phyloP scores from a whole-genome alignment of 2,888 invertebrate species.

The Cryptocephalus primarius region DNA sequence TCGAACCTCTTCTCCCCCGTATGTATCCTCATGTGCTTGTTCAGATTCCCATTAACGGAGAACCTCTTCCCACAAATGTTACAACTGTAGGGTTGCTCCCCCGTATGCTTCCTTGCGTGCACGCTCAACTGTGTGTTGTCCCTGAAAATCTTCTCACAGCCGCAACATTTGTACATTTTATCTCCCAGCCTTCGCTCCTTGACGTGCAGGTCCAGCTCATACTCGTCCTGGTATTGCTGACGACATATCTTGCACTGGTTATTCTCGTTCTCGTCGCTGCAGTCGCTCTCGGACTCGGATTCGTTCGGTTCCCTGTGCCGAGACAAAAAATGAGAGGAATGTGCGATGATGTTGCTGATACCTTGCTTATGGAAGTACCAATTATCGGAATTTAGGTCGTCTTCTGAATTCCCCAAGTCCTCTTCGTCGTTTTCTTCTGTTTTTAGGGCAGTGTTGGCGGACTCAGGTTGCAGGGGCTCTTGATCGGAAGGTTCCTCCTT shows the following conservation, averaged over 20 bases:
- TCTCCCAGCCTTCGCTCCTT: conserved; percentile 19
- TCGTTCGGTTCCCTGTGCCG: too few relatives aligned
- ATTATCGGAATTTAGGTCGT: too few relatives aligned
- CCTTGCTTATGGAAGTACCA: too few relatives aligned
- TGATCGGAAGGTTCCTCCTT: too few relatives aligned
- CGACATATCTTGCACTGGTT: conserved; percentile 25
- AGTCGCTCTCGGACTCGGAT: neutral
- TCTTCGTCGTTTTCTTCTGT: too few relatives aligned
- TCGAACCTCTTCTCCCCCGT: conserved; percentile 28
- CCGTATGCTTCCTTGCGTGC: conserved; percentile 29
- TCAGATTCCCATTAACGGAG: conserved; percentile 32
- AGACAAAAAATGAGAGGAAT: too few relatives aligned
- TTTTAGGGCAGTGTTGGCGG: too few relatives aligned
- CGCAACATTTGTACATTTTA: conserved; percentile 25
- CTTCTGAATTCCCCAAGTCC: too few relatives aligned
- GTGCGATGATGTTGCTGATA: too few relatives aligned
- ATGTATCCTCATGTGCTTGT: conserved; percentile 30
- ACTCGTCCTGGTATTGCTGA: conserved; percentile 15
- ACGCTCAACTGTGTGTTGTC: conserved; percentile 31
- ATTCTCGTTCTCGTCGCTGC: conserved; percentile 5
- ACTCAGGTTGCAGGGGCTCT: too few relatives aligned
- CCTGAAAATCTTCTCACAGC: conserved; percentile 27
- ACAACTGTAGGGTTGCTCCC: conserved; percentile 31
- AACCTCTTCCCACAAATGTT: conserved; percentile 27
- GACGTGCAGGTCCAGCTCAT: conserved; percentile 20